Evolutionary conservation across 2,113 vertebrate genomes (phyloP), one percentile per base, ranked within the genome.

Genomic region (Nettapus auritus): DNA sequence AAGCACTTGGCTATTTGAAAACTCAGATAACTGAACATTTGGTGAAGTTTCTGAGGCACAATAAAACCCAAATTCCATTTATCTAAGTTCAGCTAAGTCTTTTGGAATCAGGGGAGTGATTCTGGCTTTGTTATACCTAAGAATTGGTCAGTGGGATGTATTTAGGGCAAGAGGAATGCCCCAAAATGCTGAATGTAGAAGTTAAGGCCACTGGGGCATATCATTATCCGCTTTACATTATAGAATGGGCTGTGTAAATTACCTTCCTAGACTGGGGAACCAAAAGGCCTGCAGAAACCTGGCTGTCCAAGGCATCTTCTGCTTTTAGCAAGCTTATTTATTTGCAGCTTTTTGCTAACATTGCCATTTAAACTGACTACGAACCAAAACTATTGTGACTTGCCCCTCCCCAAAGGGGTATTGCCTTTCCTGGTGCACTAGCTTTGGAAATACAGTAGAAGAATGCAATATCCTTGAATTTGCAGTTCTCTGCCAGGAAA

Each of bases 401-500:
- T 91, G 77, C 36, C 48, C 66, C 69, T 94, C 94, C 90, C 87
- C 48, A 28, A 7, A 82, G 94, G 94, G 62, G 23, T 96, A 95
- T 97, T 13, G 3, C 31, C 26, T 97, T 94, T 96, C 94, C 42
- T 77, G 16, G 11, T 48, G 75, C 4, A 11, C 87, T 93, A 48
- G 82, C 82, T 79, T 79, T 93, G 76, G 75, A 94, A 78, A 79
- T 71, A 52, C 92, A 95, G 66, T 10, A 70, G 63, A 91, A 95
- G 78, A 88, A 89, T 60, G 88, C 89, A 88, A 15, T 89, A 93
- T 68, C 84, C 80, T 94, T 93, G 74, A 94, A 94, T 94, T 6
- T 88, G 91, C 44, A 73, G 53, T 59, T 74, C 44, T n/a, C 52
- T 94, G 90, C 87, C 92, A 97, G 89, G 76, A 94, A 95, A 89